These are phyloP conservation scores for Scylla paramamosain DNA, from an alignment of 1,140 invertebrate genomes.

Conservation along the genomic window DNA sequence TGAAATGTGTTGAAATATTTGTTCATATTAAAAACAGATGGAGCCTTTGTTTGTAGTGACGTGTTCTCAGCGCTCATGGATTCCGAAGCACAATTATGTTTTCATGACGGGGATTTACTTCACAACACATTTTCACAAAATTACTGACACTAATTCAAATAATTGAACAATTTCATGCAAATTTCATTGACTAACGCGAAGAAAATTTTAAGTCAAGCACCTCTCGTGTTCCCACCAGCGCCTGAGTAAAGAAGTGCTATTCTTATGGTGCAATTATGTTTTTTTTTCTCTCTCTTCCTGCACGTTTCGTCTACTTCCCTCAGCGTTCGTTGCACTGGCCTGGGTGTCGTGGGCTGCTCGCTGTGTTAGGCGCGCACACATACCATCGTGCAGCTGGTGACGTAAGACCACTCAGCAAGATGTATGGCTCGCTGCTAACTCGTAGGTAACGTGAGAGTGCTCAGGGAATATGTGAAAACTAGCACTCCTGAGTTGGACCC, in stretches of 20 bases:
- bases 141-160: background rate
- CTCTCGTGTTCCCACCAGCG: background rate
- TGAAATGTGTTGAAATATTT: too few relatives aligned
- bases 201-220: background rate
- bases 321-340: background rate
- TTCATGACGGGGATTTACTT: background rate
- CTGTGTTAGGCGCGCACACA: too few relatives aligned
- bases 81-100: too few relatives aligned
- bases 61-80: too few relatives aligned
- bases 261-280: background rate
- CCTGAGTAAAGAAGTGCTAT: background rate
- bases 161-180: background rate
- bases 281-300: background rate
- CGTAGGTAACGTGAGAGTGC: constrained; percentile 8
- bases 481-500: background rate
- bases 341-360: background rate
- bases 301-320: background rate
- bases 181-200: background rate
- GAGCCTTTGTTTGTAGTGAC: too few relatives aligned
- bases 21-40: too few relatives aligned
- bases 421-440: background rate
- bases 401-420: background rate
- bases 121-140: background rate
- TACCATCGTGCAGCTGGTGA: background rate
- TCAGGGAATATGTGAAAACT: background rate